Base-by-base conservation (phyloP, 2,797 vertebrate species). In the Sphaeramia orbicularis region DNA sequence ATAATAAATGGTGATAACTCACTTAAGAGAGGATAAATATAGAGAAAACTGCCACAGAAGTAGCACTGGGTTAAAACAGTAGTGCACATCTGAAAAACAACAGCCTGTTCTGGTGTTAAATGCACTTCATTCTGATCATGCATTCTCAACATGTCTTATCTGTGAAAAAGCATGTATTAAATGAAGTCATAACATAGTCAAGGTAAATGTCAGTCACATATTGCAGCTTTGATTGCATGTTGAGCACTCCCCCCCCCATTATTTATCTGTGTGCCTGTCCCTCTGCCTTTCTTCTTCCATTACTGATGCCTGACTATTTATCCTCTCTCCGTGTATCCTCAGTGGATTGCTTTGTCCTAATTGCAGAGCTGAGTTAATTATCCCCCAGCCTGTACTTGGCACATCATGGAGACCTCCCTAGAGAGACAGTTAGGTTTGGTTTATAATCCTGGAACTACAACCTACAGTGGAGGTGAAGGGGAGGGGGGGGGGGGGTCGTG, bases 351-450 rank as follows among this genome's bases (percentile, higher is more conserved):
- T 86, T 74, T 79, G 86, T 86, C 83, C 83, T 94, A 92, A 93
- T 94, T 94, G 88, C 89, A 92, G 90, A 87, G 87, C 78, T 27
- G 86, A 93, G 89, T 90, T 93, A 93, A 94, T 93, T 92, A 92
- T 91, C 83, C 90, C 85, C 88, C 35, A 69, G 89, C 55, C 86
- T 83, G 78, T 79, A 84, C 85, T 92, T 91, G 91, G 90, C 88
- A 89, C 84, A 83, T 90, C 79, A 89, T 89, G 76, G 55, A 62
- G 73, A 77, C 79, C 79, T 91, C 89, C 84, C 88, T 21, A 43
- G 84, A 86, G 90, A 91, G 80, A 80, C 53, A 63, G 70, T 78
- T 81, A 60, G 80, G 65, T 80, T 85, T 80, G 38, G 74, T 84
- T 86, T 72, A 72, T 85, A 83, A 65, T 87, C 59, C 70, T 54